Base-by-base conservation (phyloP, 2,888 invertebrate species). In the Cephus pulcher region DNA sequence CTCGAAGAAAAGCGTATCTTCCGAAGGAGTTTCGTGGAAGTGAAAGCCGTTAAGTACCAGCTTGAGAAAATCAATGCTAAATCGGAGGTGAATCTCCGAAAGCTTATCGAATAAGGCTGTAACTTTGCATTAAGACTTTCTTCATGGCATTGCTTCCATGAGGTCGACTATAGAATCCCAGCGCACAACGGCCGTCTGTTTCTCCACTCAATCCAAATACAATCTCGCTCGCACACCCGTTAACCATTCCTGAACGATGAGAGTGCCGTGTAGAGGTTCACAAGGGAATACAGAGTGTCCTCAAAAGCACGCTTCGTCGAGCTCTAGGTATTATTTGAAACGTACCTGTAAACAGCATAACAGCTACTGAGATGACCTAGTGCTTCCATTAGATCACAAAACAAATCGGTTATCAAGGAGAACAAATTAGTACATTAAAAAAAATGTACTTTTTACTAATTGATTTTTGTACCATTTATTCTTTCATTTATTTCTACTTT, bases 21-120 rank as follows among this genome's bases (percentile, higher is more conserved):
- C 9, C 70, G n/a, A n/a, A 9, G 76, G n/a, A 78, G 35, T 78
- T 78, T 76, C 78, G 40, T 78, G 69, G 71, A 56, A 56, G 69
- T 69, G 70, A 78, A 75, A 75, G 78, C 40, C 76, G 73, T 73
- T 76, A 76, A 77, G 74, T 77, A 76, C 69, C 71, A 74, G 77
- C 76, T 74, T 69, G 34, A 77, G 71, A 78, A 74, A 79, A 79
- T 82, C 79, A 79, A 76, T 79, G 80, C 78, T 79, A 80, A 80
- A 81, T 82, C 80, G 77, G 78, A 74, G 75, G 77, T 74, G 80
- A 81, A 70, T 78, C 75, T 75, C 69, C 77, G 71, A 37, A 77
- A 77, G 79, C 76, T 82, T 79, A 79, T 79, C 79, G 80, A 82
- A 80, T 80, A 77, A 79, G 78, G 76, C 78, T 32, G 75, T 79